Conservation (phyloP, 2,797 vertebrate species). For the Arremon aurantiirostris region DNA sequence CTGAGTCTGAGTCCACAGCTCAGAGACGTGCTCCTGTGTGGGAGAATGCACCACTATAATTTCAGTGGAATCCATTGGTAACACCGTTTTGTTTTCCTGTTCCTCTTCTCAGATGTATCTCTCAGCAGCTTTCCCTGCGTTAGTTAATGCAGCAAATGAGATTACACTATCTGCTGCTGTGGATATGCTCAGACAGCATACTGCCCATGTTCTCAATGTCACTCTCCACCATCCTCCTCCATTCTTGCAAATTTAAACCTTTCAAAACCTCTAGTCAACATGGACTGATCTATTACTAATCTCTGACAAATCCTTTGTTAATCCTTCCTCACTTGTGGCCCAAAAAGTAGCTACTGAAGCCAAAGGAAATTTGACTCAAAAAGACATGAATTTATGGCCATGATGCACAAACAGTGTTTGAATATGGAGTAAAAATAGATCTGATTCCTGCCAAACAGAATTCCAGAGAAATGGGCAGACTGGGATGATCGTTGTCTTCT, state of each 20-base stretch:
- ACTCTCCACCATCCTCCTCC: neutral
- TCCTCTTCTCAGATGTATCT: neutral
- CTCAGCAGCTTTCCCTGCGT: neutral
- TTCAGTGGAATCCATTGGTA: neutral
- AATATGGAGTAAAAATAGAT: neutral
- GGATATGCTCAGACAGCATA: neutral
- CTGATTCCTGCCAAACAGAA: neutral
- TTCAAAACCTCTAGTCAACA: constrained; percentile 24
- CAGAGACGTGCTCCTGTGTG: neutral
- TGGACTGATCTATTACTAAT: constrained; percentile 31
- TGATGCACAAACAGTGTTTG: accelerated
- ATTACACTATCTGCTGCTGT: constrained; percentile 2
- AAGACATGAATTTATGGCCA: neutral
- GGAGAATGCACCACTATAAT: neutral
- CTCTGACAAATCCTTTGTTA: constrained; percentile 52
- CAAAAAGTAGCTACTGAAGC: neutral
- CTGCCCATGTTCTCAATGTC: neutral
- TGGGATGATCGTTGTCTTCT: neutral
- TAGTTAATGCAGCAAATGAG: constrained; percentile 30
- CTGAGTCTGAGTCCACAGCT: neutral
- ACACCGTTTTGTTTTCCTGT: neutral
- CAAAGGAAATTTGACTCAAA: neutral
- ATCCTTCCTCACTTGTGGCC: constrained; percentile 10
- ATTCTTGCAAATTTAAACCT: constrained; percentile 14
- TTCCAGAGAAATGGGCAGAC: neutral